Conservation (phyloP, 1,140 invertebrate species). For the Drosophila melanica region DNA sequence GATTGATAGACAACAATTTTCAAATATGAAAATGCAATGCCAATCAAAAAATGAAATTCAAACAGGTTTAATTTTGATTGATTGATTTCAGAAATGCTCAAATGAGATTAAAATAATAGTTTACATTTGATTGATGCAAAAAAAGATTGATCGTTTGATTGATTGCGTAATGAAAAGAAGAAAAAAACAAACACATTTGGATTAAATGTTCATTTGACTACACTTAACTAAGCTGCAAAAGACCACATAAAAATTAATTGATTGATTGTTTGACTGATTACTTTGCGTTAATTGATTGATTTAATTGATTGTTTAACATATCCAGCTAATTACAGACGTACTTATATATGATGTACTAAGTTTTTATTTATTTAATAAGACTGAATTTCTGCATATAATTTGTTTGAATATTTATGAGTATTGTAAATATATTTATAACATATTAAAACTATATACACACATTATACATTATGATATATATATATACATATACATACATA, state of each 20-base stretch:
- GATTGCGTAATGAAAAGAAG: not conserved
- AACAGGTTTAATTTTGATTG: conserved; percentile 7
- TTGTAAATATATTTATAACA: conserved; percentile 48
- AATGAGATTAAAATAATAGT: too few relatives aligned
- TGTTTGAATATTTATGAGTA: conserved; percentile 49
- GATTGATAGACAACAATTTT: too few relatives aligned
- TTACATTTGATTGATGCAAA: not conserved
- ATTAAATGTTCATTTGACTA: conserved; percentile 13
- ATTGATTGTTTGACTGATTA: conserved; percentile 35
- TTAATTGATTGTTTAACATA: conserved; percentile 46
- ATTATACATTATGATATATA: conserved; percentile 30
- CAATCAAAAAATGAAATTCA: conserved; percentile 19
- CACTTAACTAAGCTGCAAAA: not conserved
- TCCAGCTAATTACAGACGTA: conserved; percentile 49
- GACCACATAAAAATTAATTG: not conserved
- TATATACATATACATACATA: conserved; percentile 35
- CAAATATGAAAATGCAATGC: not conserved
- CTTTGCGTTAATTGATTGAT: conserved; percentile 34
- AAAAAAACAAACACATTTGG: not conserved
- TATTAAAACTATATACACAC: conserved; percentile 26
- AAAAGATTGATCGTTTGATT: not conserved
- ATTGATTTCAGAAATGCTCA: conserved; percentile 11
- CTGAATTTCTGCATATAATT: conserved; percentile 82
- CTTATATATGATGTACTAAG: conserved; percentile 63
- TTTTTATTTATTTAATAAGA: conserved; percentile 83